Evolutionary conservation across 2,888 invertebrate genomes (phyloP).

Genomic region (Lasioglossum pauxillum): DNA sequence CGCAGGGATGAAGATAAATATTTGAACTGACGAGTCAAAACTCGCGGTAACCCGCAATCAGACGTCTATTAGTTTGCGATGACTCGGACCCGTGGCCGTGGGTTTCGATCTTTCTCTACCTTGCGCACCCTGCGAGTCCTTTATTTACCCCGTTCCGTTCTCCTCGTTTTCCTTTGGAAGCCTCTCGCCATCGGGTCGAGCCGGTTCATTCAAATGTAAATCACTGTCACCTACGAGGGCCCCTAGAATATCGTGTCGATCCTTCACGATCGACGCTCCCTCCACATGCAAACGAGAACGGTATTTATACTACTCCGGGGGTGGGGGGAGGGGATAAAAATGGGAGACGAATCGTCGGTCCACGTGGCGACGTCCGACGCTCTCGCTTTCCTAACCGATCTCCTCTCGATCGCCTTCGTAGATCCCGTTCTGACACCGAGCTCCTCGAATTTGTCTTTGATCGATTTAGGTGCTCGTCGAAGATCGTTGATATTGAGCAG

Average conservation of each 20-base stretch:
- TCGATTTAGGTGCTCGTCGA: conserved; percentile 19
- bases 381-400: conserved; percentile 17
- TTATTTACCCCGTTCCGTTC: conserved; percentile 16
- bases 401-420: background rate
- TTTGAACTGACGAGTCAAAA: conserved; percentile 81
- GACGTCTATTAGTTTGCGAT: conserved; percentile 73
- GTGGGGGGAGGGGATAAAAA: conserved; percentile 38
- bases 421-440: conserved; percentile 29
- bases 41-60: conserved; percentile 75
- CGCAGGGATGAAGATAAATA: conserved; percentile 80
- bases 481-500: conserved; percentile 17
- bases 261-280: conserved; percentile 57
- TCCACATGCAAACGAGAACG: conserved; percentile 41
- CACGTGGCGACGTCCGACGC: conserved; percentile 48
- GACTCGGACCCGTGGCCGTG: conserved; percentile 57
- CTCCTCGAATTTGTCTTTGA: conserved; percentile 34
- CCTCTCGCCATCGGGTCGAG: conserved; percentile 26
- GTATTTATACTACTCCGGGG: conserved; percentile 39
- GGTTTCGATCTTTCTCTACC: conserved; percentile 17
- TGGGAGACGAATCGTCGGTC: conserved; percentile 49
- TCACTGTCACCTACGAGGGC: conserved; percentile 69
- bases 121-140: conserved; percentile 12
- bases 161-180: conserved; percentile 2
- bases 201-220: conserved; percentile 72
- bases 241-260: conserved; percentile 61